phyloP scores from a whole-genome alignment of 2,888 invertebrate species.

The Brachynemurus nebulosus region DNA sequence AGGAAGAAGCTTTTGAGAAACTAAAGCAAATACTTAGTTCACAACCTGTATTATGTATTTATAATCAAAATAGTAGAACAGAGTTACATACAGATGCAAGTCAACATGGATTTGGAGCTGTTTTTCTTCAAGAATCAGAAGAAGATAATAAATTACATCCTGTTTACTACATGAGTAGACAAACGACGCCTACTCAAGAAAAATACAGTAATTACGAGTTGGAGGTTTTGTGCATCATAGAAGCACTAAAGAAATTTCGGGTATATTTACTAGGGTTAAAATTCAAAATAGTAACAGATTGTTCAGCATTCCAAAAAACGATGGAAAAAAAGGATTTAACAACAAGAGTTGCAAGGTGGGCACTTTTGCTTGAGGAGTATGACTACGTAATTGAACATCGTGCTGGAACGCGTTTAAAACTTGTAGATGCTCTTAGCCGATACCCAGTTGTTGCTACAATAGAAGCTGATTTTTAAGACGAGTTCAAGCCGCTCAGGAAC shows the following conservation, averaged over 20 bases:
- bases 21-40: neutral
- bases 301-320: no score
- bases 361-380: neutral
- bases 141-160: conserved; percentile 11
- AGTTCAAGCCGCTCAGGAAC: neutral
- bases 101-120: conserved; percentile 3
- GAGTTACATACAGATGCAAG: conserved; percentile 10
- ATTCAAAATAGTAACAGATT: no score
- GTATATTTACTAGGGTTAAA: no score
- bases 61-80: neutral
- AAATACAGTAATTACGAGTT: conserved; percentile 13
- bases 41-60: neutral
- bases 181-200: conserved; percentile 10
- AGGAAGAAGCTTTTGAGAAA: neutral
- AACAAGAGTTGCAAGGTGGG: conserved; percentile 4
- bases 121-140: conserved; percentile 8
- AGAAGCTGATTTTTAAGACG: neutral
- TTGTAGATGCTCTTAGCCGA: conserved; percentile 4
- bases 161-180: conserved; percentile 11
- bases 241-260: no score
- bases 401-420: neutral
- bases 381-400: neutral
- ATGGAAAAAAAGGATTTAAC: conserved; percentile 4
- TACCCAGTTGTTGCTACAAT: neutral
- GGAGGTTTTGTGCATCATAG: no score